These are phyloP conservation scores for Tamandua tetradactyla DNA, from an alignment of 2,797 vertebrate species.

Conservation along the genomic window DNA sequence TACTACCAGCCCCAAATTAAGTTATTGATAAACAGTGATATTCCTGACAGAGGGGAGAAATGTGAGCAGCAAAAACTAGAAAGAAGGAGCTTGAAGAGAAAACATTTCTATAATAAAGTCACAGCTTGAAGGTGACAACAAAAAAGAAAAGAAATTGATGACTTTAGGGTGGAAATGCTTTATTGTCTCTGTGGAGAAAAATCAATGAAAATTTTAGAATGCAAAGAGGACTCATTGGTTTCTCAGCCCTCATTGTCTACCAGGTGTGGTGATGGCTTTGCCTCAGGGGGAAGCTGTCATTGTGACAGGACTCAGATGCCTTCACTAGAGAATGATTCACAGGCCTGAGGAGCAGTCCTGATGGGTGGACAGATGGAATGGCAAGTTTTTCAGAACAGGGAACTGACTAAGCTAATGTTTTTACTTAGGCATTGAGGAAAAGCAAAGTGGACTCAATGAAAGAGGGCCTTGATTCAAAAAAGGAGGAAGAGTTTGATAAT, in stretches of 20 bases:
- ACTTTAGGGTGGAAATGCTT: background rate
- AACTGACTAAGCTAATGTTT: background rate
- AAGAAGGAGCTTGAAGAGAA: background rate
- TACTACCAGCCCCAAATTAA: background rate
- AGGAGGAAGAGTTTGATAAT: background rate
- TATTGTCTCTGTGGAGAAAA: conserved; percentile 12
- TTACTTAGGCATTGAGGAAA: background rate
- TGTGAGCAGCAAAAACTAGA: background rate
- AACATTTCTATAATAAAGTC: conserved; percentile 19
- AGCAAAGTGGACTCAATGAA: background rate
- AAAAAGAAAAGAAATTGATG: background rate
- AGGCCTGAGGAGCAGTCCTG: background rate
- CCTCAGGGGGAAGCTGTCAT: background rate
- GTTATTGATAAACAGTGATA: background rate
- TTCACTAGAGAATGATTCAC: background rate
- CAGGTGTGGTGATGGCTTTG: background rate
- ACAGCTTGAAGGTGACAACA: background rate
- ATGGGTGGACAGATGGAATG: accelerated
- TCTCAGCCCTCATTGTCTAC: background rate
- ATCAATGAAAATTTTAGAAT: conserved; percentile 18
- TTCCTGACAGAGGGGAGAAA: background rate
- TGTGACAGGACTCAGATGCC: background rate
- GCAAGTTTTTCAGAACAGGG: background rate
- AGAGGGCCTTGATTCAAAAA: background rate
- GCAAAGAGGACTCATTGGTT: background rate